Evolutionary conservation across 2,797 vertebrate genomes (phyloP).

Genomic region (Champsocephalus gunnari): DNA sequence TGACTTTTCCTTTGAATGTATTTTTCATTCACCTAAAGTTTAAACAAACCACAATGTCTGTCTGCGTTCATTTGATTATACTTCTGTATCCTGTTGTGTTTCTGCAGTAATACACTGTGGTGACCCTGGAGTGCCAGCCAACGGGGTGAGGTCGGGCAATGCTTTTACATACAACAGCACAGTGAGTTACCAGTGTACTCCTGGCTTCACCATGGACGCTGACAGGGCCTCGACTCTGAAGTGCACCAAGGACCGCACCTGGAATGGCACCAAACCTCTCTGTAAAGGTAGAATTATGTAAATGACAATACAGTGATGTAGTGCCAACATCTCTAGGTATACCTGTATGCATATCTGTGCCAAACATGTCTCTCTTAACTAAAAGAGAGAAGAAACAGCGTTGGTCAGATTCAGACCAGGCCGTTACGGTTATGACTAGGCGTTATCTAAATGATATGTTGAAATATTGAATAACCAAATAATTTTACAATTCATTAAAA

Average conservation of each 20-base stretch:
- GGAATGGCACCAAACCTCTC: slow-evolving; percentile 94
- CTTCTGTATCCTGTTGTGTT: not conserved
- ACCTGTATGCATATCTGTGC: no score
- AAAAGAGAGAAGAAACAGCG: no score
- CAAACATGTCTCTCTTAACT: no score
- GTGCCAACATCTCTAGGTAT: no score
- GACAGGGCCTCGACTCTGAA: slow-evolving; percentile 89
- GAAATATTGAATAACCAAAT: no score
- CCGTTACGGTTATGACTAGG: no score
- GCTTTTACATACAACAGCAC: slow-evolving; percentile 92
- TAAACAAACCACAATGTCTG: not conserved
- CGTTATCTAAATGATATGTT: no score
- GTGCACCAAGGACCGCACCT: slow-evolving; percentile 96
- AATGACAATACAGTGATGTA: not conserved
- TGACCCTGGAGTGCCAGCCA: slow-evolving; percentile 94
- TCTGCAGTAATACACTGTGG: slow-evolving; percentile 95
- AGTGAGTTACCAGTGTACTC: slow-evolving; percentile 91
- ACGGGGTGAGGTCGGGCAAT: slow-evolving; percentile 91
- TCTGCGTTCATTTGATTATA: not conserved
- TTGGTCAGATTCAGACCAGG: no score
- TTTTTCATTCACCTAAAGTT: not conserved
- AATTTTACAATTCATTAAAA: no score
- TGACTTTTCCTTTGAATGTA: not conserved
- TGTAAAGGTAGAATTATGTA: slow-evolving; percentile 89
- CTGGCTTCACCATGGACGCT: slow-evolving; percentile 94